Percentiles rank a stretch among this genome's conserved stretches.
phyloP scores from a whole-genome alignment of 2,113 vertebrate genomes.

The Actinemys pallida region DNA sequence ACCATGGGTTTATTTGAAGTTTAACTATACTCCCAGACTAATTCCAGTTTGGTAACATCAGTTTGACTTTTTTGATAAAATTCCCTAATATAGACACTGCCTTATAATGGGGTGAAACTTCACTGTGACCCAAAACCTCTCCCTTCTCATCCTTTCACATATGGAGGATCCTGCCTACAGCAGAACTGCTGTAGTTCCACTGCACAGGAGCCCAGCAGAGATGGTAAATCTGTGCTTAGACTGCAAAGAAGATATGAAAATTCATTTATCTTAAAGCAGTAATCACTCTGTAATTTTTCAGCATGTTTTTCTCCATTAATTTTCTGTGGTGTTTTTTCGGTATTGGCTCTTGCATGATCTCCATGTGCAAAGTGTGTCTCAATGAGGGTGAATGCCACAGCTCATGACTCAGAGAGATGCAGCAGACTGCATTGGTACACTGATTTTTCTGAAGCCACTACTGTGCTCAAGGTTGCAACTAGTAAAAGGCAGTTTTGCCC shows the following conservation, averaged over 20 bases:
- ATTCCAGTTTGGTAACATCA: not conserved
- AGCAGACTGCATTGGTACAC: not conserved
- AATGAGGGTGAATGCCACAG: fast-evolving
- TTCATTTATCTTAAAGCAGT: not conserved
- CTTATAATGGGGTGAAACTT: not conserved
- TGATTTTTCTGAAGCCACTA: not conserved
- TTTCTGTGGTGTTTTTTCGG: not conserved
- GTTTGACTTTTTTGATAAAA: not conserved
- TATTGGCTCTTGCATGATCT: not conserved
- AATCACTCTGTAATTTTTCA: not conserved
- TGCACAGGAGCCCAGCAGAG: not conserved
- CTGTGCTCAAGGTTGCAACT: fast-evolving
- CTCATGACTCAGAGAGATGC: not conserved
- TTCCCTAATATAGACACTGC: not conserved
- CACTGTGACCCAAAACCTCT: not conserved
- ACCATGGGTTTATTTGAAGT: not conserved
- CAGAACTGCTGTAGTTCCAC: not conserved
- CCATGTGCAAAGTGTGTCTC: not conserved
- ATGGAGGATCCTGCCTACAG: not conserved
- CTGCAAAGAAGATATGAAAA: no score
- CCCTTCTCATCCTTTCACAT: not conserved
- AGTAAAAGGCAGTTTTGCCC: not conserved
- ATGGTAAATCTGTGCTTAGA: not conserved
- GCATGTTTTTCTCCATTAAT: not conserved
- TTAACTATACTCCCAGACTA: not conserved